phyloP scores from a whole-genome alignment of 2,888 invertebrate species.

The Pristionchus arcanus region DNA sequence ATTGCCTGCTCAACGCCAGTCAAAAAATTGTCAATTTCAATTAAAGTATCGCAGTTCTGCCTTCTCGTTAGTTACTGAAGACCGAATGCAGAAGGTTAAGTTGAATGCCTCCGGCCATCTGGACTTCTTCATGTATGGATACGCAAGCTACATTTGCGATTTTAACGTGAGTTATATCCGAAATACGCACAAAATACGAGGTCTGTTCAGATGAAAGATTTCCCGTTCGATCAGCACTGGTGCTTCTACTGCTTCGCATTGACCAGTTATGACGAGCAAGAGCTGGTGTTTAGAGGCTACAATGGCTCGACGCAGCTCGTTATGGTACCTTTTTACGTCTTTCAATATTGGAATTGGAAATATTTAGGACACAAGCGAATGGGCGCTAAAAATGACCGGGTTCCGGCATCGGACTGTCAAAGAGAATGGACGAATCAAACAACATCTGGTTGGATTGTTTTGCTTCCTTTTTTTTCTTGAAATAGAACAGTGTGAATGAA shows the following conservation, averaged over 20 bases:
- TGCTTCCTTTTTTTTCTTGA: not conserved
- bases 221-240: constrained; percentile 49
- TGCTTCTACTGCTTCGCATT: constrained; percentile 50
- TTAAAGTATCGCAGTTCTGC: not conserved
- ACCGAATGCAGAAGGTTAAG: not conserved
- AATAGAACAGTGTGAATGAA: not conserved
- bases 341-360: no score
- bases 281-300: not conserved
- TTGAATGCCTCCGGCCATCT: not conserved
- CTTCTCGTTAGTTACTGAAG: not conserved
- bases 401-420: not conserved
- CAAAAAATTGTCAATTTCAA: no score
- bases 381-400: not conserved
- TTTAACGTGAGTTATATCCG: not conserved
- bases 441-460: not conserved
- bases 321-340: not conserved
- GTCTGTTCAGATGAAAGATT: not conserved
- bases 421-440: not conserved
- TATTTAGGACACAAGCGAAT: constrained; percentile 15
- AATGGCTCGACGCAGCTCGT: not conserved
- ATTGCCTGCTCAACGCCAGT: no score
- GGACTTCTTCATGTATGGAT: not conserved
- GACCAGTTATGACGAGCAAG: not conserved
- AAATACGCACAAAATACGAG: no score
- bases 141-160: constrained; percentile 29